These are phyloP conservation scores for Menidia beryllina DNA, from an alignment of 2,113 vertebrate species.

Conservation along the genomic window DNA sequence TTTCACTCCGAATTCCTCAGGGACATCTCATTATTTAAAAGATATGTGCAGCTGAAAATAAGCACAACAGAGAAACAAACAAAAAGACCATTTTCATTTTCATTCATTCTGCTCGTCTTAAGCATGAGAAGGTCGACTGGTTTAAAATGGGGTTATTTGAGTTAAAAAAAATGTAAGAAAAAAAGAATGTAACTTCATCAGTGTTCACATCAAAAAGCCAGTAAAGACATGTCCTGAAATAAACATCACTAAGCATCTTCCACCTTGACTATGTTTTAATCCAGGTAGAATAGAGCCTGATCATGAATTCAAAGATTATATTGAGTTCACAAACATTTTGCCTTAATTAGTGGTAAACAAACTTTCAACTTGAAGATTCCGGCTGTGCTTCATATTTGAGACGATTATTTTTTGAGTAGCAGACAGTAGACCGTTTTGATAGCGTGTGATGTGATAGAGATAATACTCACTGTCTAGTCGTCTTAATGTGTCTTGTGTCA, in stretches of 20 bases:
- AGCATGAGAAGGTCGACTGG: too few relatives aligned
- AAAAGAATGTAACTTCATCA: not conserved
- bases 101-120: too few relatives aligned
- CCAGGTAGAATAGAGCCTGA: not conserved
- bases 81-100: too few relatives aligned
- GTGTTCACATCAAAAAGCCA: not conserved
- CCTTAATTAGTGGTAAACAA: not conserved
- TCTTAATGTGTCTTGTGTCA: conserved; percentile 19
- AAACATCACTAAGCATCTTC: not conserved
- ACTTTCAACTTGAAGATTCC: not conserved
- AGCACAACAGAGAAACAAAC: too few relatives aligned
- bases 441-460: not conserved
- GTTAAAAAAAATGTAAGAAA: too few relatives aligned
- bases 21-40: too few relatives aligned
- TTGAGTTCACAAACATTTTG: not conserved
- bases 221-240: not conserved
- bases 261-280: not conserved
- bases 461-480: not conserved
- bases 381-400: not conserved
- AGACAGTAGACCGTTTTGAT: too few relatives aligned
- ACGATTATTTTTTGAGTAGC: too few relatives aligned
- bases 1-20: not conserved
- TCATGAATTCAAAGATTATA: not conserved
- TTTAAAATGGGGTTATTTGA: too few relatives aligned
- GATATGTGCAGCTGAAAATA: too few relatives aligned